These are phyloP conservation scores for Akabosia matsudoensis DNA, from an alignment of 1,140 invertebrate species.

Conservation along the genomic window DNA sequence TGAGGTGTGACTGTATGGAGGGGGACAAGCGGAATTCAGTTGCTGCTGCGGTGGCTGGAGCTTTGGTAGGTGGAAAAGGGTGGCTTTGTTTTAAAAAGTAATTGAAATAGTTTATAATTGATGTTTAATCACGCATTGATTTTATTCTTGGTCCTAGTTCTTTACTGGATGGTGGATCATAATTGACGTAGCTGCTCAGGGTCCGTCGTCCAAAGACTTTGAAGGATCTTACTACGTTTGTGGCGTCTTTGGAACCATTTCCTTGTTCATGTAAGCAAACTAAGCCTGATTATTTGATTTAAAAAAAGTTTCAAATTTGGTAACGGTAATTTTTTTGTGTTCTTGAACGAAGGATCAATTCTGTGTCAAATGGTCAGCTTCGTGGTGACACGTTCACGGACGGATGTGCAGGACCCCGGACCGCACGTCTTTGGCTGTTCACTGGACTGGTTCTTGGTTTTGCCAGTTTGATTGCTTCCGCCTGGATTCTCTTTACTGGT, in stretches of 20 bases:
- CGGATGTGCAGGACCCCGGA: conserved; percentile 82
- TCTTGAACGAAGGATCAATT: conserved; percentile 86
- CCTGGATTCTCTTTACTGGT: conserved; percentile 90
- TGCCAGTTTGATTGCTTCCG: conserved; percentile 87
- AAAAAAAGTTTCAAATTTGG: conserved; percentile 6
- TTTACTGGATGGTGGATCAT: conserved; percentile 96
- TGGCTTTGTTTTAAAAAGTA: too few relatives aligned
- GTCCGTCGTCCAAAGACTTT: conserved; percentile 64
- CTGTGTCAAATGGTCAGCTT: conserved; percentile 91
- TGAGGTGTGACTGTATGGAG: conserved; percentile 60
- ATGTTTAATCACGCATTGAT: too few relatives aligned
- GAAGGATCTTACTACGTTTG: conserved; percentile 80
- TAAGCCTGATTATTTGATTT: conserved; percentile 11
- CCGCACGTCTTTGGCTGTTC: conserved; percentile 92
- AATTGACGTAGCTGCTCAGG: conserved; percentile 84
- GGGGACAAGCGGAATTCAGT: conserved; percentile 74
- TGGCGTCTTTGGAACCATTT: conserved; percentile 88
- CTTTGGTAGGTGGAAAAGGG: conserved; percentile 77
- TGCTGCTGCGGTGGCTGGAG: conserved; percentile 75
- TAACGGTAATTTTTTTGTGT: conserved; percentile 3
- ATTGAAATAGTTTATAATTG: too few relatives aligned
- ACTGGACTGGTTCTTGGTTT: conserved; percentile 95
- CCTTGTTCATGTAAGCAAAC: conserved; percentile 79
- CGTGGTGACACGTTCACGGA: conserved; percentile 80
- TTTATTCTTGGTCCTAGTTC: conserved; percentile 69